These are phyloP conservation scores for Lampropteryx suffumata DNA, from an alignment of 2,888 invertebrate species.

Conservation along the genomic window DNA sequence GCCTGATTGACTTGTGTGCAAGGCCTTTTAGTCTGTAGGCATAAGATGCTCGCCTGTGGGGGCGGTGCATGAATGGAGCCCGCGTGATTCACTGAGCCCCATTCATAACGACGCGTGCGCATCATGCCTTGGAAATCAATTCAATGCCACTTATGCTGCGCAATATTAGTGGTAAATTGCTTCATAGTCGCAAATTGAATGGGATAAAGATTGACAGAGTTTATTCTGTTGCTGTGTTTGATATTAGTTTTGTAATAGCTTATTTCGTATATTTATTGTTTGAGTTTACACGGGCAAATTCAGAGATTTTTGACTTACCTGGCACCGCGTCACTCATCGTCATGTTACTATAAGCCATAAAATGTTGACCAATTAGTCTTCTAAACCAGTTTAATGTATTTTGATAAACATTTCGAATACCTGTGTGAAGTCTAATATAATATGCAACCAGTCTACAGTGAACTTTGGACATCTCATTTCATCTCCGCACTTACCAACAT, in stretches of 20 bases:
- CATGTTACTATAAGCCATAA: too few relatives aligned
- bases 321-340: too few relatives aligned
- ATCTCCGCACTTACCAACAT: too few relatives aligned
- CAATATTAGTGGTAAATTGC: constrained; percentile 40
- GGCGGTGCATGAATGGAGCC: constrained; percentile 67
- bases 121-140: constrained; percentile 50
- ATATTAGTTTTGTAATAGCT: neutral
- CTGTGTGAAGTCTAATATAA: too few relatives aligned
- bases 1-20: neutral
- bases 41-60: constrained; percentile 67
- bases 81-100: constrained; percentile 72
- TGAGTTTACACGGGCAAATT: too few relatives aligned
- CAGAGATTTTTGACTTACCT: too few relatives aligned
- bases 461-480: too few relatives aligned
- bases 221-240: constrained; percentile 2
- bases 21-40: constrained; percentile 10
- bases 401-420: too few relatives aligned
- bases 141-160: constrained; percentile 50
- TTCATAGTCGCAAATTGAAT: constrained; percentile 35
- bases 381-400: too few relatives aligned
- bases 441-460: too few relatives aligned
- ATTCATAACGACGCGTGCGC: constrained; percentile 66
- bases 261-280: too few relatives aligned
- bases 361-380: too few relatives aligned
- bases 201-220: constrained; percentile 18